phyloP scores from a whole-genome alignment of 2,113 vertebrate species.

The Spea multiplicata region DNA sequence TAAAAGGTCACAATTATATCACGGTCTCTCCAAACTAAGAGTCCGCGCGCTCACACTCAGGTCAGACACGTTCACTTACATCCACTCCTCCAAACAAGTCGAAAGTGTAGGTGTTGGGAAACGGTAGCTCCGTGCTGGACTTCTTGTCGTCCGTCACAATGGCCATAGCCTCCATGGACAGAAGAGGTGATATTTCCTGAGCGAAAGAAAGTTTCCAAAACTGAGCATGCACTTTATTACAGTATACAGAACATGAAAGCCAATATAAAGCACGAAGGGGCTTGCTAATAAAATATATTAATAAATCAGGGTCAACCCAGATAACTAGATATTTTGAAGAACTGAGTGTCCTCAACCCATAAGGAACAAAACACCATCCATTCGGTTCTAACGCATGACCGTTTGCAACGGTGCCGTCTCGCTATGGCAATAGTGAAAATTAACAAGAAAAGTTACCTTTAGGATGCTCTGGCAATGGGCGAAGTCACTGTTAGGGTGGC shows the following conservation, averaged over 20 bases:
- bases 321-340: no score
- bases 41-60: no score
- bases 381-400: no score
- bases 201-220: neutral
- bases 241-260: no score
- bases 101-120: conserved; percentile 94
- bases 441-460: conserved; percentile 71
- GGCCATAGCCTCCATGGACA: conserved; percentile 97
- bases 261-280: no score
- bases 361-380: no score
- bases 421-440: neutral
- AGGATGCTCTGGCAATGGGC: conserved; percentile 86
- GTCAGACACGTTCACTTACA: conserved; percentile 74
- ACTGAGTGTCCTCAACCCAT: no score
- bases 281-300: no score
- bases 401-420: no score
- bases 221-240: neutral
- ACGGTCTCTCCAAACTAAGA: no score
- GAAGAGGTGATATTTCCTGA: conserved; percentile 91
- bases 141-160: conserved; percentile 95
- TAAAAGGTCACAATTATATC: no score
- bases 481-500: conserved; percentile 93
- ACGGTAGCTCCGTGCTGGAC: conserved; percentile 88
- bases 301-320: neutral
- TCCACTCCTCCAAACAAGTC: conserved; percentile 97